These are phyloP conservation scores for Mamestra brassicae DNA, from an alignment of 2,888 invertebrate genomes.

Conservation along the genomic window DNA sequence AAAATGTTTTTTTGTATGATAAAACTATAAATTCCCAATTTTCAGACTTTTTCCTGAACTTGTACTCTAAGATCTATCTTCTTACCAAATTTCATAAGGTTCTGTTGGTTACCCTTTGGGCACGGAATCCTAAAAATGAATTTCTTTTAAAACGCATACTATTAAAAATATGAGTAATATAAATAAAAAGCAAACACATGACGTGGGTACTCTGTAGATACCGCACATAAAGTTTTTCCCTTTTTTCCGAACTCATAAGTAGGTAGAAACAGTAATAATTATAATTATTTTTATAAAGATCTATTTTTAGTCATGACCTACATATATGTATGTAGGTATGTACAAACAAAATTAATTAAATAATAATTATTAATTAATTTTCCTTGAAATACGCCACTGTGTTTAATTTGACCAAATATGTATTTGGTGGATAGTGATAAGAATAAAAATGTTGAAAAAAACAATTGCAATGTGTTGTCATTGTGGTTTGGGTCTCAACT, in stretches of 20 bases:
- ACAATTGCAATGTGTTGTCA: neutral
- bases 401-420: conserved; percentile 23
- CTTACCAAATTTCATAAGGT: too few relatives aligned
- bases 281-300: conserved; percentile 31
- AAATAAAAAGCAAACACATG: neutral
- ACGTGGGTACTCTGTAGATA: neutral
- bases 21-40: too few relatives aligned
- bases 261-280: conserved; percentile 28
- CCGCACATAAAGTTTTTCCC: conserved; percentile 32
- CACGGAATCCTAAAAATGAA: too few relatives aligned
- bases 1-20: too few relatives aligned
- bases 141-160: too few relatives aligned
- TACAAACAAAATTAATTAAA: conserved; percentile 34
- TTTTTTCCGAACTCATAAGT: neutral
- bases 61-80: too few relatives aligned
- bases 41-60: too few relatives aligned
- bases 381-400: conserved; percentile 31
- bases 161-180: too few relatives aligned
- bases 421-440: neutral
- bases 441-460: neutral
- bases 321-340: neutral
- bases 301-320: conserved; percentile 43
- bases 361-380: conserved; percentile 46
- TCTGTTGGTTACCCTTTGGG: too few relatives aligned
- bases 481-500: neutral